phyloP scores from a whole-genome alignment of 2,113 vertebrate genomes.

The Daubentonia madagascariensis region DNA sequence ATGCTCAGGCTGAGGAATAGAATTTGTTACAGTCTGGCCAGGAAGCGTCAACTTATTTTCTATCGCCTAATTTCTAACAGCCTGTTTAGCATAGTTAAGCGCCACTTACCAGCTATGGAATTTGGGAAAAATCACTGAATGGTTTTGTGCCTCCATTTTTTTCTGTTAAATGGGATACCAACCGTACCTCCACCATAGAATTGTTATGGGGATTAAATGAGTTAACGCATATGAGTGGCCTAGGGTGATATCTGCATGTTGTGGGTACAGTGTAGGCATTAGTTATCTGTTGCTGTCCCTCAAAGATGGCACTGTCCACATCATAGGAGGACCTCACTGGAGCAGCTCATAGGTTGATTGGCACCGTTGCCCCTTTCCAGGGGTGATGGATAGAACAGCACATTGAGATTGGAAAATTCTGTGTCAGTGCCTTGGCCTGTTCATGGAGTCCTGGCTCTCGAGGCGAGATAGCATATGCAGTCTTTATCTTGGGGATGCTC shows the following conservation, averaged over 20 bases:
- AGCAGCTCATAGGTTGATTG: background rate
- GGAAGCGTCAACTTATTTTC: background rate
- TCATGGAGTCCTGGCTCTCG: background rate
- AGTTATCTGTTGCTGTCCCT: background rate
- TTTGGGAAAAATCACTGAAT: background rate
- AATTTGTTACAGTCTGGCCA: background rate
- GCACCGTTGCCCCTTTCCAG: background rate
- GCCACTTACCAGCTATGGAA: background rate
- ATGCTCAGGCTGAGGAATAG: background rate
- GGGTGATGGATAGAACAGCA: background rate
- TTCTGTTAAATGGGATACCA: background rate
- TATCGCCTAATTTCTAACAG: background rate
- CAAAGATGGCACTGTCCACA: background rate
- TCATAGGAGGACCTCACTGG: background rate
- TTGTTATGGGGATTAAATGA: background rate
- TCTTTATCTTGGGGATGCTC: background rate
- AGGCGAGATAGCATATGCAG: background rate
- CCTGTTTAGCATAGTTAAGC: background rate
- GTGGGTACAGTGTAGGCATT: background rate
- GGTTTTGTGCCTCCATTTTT: background rate
- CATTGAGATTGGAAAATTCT: background rate
- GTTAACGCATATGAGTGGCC: background rate
- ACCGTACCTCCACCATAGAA: background rate
- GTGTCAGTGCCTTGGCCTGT: background rate
- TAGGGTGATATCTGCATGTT: fast-evolving